These are phyloP conservation scores for Poecilobothrus nobilitatus DNA, from an alignment of 2,888 invertebrate genomes.

Conservation along the genomic window DNA sequence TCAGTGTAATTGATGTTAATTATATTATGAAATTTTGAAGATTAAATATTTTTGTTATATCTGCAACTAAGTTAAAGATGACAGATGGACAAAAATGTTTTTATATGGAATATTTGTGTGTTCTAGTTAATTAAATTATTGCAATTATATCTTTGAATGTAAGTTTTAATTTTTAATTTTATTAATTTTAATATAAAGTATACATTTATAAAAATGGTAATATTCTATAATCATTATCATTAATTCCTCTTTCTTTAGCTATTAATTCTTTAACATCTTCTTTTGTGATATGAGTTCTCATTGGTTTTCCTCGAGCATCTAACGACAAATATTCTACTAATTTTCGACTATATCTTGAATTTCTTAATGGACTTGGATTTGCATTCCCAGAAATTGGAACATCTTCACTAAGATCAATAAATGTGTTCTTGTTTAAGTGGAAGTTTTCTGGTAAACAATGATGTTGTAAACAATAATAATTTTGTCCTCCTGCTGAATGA, in stretches of 20 bases:
- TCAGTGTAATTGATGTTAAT: no score
- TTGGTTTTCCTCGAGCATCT: constrained; percentile 51
- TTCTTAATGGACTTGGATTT: constrained; percentile 37
- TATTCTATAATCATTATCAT: constrained; percentile 53
- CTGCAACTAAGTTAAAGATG: no score
- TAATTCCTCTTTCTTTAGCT: constrained; percentile 50
- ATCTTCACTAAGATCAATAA: constrained; percentile 49
- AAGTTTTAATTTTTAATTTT: no score
- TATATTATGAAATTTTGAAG: no score
- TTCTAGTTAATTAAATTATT: no score
- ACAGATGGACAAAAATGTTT: no score
- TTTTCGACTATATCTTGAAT: constrained; percentile 45
- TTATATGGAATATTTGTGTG: no score
- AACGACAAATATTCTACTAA: constrained; percentile 55
- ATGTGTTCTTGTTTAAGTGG: constrained; percentile 50
- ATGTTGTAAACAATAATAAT: constrained; percentile 66
- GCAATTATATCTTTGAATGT: no score
- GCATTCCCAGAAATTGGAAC: constrained; percentile 59
- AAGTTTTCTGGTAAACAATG: constrained; percentile 66
- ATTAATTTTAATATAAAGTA: no score
- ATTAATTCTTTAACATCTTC: constrained; percentile 37
- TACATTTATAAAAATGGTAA: constrained; percentile 9
- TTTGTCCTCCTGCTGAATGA: constrained; percentile 53
- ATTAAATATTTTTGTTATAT: no score
- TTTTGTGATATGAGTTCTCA: constrained; percentile 51